Base-by-base conservation (phyloP, 2,113 vertebrate genomes). In the Muscicapa adusta region DNA sequence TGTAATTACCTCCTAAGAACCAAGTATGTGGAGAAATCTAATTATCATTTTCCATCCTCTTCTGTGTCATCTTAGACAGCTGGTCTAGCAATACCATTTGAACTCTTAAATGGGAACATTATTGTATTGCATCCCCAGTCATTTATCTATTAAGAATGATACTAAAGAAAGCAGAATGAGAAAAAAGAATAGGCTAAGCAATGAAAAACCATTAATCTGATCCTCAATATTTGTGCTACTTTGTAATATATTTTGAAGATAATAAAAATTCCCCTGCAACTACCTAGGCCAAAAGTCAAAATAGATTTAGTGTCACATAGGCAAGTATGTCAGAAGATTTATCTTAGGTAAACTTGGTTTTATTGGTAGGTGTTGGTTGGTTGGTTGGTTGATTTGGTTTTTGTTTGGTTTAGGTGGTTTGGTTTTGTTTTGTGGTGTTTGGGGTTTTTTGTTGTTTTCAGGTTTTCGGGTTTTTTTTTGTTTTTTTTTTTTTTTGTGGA, bases 11-110 rank as follows among this genome's bases (percentile, higher is more conserved):
- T 85, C 76, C 22, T 40, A 86, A 91, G 85, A 90, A 54, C 53
- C 58, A 93, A 89, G 54, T 78, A 82, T 17, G 24, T 88, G 79
- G 72, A 90, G 81, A 95, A 96, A 96, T 88, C 79, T 80, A 95
- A 88, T 95, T 96, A 91, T n/a, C 24, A 16, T 93, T 93, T 91
- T 78, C 47, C 24, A n/a, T 91, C 80, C 56, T 95, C 43, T 93
- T 86, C 76, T 78, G 18, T 91, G 62, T 94, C 77, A 45, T 56
- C 71, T 68, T 60, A 94, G 61, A 78, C 70, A 79, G 67, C 91
- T 89, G 77, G 34, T 75, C 48, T 65, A 61, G 58, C 0, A 0
- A 50, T 88, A 73, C 8, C 8, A 26, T 93, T 93, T 93, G 78
- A 90, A 84, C 81, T 96, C 8, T 58, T 50, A 85, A 93, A 88